Conservation (phyloP, 2,797 vertebrate genomes). For the Alauda arvensis region DNA sequence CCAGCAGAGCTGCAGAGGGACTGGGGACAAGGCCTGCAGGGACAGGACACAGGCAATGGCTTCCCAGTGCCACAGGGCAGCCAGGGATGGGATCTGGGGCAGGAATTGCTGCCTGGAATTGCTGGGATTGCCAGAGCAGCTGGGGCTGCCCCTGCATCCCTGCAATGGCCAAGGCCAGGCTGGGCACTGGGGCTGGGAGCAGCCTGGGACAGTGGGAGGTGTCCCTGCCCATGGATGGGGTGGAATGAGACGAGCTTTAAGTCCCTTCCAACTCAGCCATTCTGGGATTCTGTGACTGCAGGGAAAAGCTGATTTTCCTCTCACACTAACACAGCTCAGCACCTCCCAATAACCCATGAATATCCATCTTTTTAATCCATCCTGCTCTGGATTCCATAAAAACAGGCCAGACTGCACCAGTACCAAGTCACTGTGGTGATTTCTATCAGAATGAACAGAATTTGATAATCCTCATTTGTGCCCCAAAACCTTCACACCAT, state of each 20-base stretch:
- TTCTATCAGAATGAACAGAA: not conserved
- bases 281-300: not conserved
- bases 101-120: not conserved
- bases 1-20: not conserved
- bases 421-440: not conserved
- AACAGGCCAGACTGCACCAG: not conserved
- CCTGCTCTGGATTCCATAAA: not conserved
- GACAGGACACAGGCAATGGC: not conserved
- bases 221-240: not conserved
- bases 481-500: not conserved
- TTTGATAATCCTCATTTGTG: not conserved
- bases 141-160: not conserved
- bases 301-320: not conserved
- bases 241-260: not conserved
- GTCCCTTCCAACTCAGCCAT: not conserved
- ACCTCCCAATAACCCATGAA: not conserved
- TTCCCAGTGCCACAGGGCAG: not conserved
- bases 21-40: not conserved
- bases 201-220: accelerated
- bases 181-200: not conserved
- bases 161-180: accelerated
- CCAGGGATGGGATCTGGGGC: not conserved
- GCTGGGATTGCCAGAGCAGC: not conserved
- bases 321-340: not conserved
- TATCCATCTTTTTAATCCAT: not conserved